Conservation (phyloP, 1,140 invertebrate genomes). For the Drosophila pseudoobscura region DNA sequence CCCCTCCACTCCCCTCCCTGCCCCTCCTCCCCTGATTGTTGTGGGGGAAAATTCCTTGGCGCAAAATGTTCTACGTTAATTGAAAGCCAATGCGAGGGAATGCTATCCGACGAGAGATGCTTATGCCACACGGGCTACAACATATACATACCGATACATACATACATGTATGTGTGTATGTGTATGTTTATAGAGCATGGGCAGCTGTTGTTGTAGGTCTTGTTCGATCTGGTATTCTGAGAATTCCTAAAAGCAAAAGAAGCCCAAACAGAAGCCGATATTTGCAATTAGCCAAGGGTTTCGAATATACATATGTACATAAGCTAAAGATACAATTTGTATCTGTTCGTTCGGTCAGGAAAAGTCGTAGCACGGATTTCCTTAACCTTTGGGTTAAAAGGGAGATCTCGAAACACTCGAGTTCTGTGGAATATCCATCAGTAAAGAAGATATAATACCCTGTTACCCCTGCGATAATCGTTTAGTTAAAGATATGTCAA, state of each 20-base stretch:
- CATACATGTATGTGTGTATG: conserved; percentile 5
- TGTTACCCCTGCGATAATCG: too few species aligned
- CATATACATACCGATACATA: conserved; percentile 12
- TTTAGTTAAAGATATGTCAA: too few species aligned
- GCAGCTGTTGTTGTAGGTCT: conserved; percentile 77
- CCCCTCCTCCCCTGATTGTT: conserved; percentile 15
- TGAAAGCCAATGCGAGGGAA: conserved; percentile 56
- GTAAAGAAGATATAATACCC: too few species aligned
- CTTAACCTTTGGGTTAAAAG: too few species aligned
- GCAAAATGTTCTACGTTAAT: conserved; percentile 72
- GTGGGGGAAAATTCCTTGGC: conserved; percentile 64
- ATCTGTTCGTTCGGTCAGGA: too few species aligned
- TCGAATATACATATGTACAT: not conserved
- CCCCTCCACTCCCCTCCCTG: too few species aligned
- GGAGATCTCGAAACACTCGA: too few species aligned
- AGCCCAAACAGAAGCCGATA: not conserved
- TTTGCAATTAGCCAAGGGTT: too few species aligned
- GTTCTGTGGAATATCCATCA: too few species aligned
- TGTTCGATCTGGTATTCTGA: conserved; percentile 23
- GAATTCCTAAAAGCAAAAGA: not conserved
- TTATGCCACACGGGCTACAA: too few species aligned
- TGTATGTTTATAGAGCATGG: conserved; percentile 40
- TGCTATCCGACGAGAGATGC: conserved; percentile 16
- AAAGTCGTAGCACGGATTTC: too few species aligned
- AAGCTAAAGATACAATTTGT: too few species aligned